These are phyloP conservation scores for Drosophila carrolli DNA, from an alignment of 1,140 invertebrate species.

Conservation along the genomic window DNA sequence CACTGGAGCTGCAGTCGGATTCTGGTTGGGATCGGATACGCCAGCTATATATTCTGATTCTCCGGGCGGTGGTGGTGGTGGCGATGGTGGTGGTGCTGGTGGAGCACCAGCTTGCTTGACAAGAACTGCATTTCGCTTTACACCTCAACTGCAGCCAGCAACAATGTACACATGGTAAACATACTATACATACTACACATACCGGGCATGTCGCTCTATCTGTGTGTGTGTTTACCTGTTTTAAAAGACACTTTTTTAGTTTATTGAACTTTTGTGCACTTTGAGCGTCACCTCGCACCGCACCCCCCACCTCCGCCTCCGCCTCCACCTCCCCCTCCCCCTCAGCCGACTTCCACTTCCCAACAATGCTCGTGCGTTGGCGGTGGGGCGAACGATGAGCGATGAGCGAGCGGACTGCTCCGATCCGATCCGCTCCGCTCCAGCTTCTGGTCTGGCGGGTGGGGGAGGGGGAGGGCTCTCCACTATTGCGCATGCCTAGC, in stretches of 20 bases:
- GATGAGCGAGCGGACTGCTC: not conserved
- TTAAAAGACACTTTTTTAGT: slow-evolving; percentile 79
- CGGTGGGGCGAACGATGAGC: slow-evolving; percentile 31
- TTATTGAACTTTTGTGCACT: slow-evolving; percentile 81
- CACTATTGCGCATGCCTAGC: slow-evolving; percentile 77
- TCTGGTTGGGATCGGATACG: slow-evolving; percentile 36
- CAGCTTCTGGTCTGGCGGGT: slow-evolving; percentile 6
- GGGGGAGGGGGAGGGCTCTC: slow-evolving; percentile 14
- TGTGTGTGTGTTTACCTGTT: slow-evolving; percentile 63
- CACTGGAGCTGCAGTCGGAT: slow-evolving; percentile 1
- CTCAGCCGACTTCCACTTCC: slow-evolving; percentile 17
- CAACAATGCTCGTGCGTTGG: slow-evolving; percentile 54
- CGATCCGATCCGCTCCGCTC: slow-evolving; percentile 18
- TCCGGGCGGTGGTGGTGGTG: not conserved
- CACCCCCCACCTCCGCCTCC: slow-evolving; percentile 9
- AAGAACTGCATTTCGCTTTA: slow-evolving; percentile 74
- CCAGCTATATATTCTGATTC: slow-evolving; percentile 26
- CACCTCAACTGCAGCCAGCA: slow-evolving; percentile 44
- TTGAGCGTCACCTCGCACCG: slow-evolving; percentile 50
- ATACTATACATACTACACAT: slow-evolving; percentile 22
- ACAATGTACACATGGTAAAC: slow-evolving; percentile 44
- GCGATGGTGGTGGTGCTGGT: not conserved
- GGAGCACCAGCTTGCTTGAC: slow-evolving; percentile 58
- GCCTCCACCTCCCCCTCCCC: not conserved
- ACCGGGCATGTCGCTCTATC: slow-evolving; percentile 15